phyloP scores from a whole-genome alignment of 1,140 invertebrate species.

The Armadillidium nasatum region DNA sequence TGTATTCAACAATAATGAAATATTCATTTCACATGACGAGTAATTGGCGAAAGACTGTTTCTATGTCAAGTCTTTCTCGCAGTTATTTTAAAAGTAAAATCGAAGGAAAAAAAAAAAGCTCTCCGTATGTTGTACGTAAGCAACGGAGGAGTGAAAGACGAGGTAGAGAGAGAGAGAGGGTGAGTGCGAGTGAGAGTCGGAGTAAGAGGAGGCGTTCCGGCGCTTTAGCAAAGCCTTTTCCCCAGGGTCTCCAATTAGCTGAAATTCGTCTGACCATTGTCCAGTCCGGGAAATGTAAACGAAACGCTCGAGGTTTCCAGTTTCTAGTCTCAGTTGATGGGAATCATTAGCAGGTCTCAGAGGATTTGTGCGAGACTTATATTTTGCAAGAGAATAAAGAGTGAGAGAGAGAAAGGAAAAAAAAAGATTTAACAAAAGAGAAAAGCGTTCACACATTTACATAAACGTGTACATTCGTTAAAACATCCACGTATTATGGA shows the following conservation, averaged over 20 bases:
- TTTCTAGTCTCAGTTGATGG: conserved; percentile 3
- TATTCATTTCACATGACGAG: not conserved
- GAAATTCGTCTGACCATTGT: not conserved
- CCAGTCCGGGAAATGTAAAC: conserved; percentile 2
- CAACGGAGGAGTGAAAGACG: too few relatives aligned
- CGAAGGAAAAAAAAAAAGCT: not conserved
- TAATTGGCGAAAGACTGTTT: not conserved
- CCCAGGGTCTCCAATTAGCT: conserved; percentile 1
- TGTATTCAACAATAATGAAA: not conserved
- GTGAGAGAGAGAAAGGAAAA: not conserved
- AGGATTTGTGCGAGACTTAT: not conserved
- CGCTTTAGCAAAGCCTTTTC: not conserved
- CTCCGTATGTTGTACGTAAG: not conserved
- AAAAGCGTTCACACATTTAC: not conserved
- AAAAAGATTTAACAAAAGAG: not conserved
- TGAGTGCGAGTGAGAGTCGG: too few relatives aligned
- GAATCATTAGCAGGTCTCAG: conserved; percentile 4
- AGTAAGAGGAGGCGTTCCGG: too few relatives aligned
- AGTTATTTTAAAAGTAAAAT: not conserved
- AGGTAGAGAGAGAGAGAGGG: too few relatives aligned
- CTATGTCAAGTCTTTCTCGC: not conserved
- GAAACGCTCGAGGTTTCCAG: conserved; percentile 6
- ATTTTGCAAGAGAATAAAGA: not conserved
- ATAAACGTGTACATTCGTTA: not conserved
- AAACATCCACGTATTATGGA: not conserved